A percentile compares a stretch with the other conserved stretches of the same genome.
Evolutionary conservation across 2,113 vertebrate species (phyloP).

Genomic region (Tychaedon coryphoeus): DNA sequence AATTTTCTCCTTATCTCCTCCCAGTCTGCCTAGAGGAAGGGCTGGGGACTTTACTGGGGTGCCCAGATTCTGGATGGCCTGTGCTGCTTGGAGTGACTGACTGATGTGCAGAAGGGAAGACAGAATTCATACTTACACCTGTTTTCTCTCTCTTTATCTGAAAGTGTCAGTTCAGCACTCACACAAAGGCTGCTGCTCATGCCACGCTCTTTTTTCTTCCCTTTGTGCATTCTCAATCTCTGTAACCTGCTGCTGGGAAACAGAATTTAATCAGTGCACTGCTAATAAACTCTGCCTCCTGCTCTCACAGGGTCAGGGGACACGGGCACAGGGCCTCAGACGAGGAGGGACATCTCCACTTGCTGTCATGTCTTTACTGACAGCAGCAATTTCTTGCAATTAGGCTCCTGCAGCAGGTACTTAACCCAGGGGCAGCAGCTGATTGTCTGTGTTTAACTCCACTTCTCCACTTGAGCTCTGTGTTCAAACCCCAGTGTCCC

Average conservation of each 20-base stretch:
- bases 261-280: conserved; percentile 21
- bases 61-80: not conserved
- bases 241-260: not conserved
- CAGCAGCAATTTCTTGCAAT: conserved; percentile 44
- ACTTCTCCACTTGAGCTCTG: not conserved
- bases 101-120: not conserved
- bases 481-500: conserved; percentile 23
- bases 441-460: conserved; percentile 42
- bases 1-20: not conserved
- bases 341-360: not conserved
- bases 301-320: not conserved
- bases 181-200: not conserved
- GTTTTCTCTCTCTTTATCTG: not conserved
- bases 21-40: not conserved
- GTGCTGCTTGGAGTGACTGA: not conserved
- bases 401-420: conserved; percentile 51
- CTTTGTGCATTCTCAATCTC: not conserved
- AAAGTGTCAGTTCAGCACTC: not conserved
- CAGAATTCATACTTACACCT: not conserved
- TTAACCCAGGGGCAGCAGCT: conserved; percentile 46
- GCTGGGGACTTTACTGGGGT: not conserved
- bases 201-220: not conserved
- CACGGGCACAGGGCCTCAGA: not conserved
- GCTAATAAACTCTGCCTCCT: conserved; percentile 23
- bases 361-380: not conserved